A percentile compares a stretch with the other conserved stretches of the same genome.
Evolutionary conservation across 2,888 invertebrate genomes (phyloP).

Genomic region (Dromius quadrimaculatus): DNA sequence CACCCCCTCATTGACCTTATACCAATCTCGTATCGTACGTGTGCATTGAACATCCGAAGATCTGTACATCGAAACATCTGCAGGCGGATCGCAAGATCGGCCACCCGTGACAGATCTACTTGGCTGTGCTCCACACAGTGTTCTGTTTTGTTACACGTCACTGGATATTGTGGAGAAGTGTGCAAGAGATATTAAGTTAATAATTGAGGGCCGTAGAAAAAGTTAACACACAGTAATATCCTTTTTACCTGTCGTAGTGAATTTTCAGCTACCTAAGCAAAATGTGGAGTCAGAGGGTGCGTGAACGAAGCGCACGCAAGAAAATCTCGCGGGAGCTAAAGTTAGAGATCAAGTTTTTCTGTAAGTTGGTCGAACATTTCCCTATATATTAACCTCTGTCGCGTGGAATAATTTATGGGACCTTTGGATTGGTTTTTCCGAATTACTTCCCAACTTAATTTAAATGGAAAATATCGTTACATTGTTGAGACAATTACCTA

Average conservation of each 20-base stretch:
- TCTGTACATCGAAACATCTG: slow-evolving; percentile 10
- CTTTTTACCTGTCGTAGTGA: slow-evolving; percentile 38
- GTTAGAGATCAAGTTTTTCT: slow-evolving; percentile 52
- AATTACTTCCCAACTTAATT: slow-evolving; percentile 51
- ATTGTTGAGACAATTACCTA: slow-evolving; percentile 48
- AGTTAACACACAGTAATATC: too few relatives aligned
- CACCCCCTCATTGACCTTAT: too few relatives aligned
- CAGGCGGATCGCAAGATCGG: slow-evolving; percentile 40
- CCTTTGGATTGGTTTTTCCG: slow-evolving; percentile 49
- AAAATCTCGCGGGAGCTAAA: slow-evolving; percentile 41
- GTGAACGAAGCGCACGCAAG: slow-evolving; percentile 46
- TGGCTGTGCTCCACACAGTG: slow-evolving; percentile 56
- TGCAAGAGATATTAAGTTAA: too few relatives aligned
- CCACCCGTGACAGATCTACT: slow-evolving; percentile 57
- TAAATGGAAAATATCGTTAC: slow-evolving; percentile 52
- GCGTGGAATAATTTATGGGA: slow-evolving; percentile 47
- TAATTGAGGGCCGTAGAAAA: too few relatives aligned
- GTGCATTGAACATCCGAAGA: too few relatives aligned
- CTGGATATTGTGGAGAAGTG: slow-evolving; percentile 4
- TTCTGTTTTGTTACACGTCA: slow-evolving; percentile 52
- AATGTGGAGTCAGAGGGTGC: slow-evolving; percentile 12
- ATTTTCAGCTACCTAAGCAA: background rate
- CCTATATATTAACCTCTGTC: slow-evolving; percentile 52
- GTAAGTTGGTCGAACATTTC: slow-evolving; percentile 49
- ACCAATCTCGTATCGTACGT: slow-evolving; percentile 2